Base-by-base conservation (phyloP, 2,888 invertebrate genomes). In the Merodon equestris region DNA sequence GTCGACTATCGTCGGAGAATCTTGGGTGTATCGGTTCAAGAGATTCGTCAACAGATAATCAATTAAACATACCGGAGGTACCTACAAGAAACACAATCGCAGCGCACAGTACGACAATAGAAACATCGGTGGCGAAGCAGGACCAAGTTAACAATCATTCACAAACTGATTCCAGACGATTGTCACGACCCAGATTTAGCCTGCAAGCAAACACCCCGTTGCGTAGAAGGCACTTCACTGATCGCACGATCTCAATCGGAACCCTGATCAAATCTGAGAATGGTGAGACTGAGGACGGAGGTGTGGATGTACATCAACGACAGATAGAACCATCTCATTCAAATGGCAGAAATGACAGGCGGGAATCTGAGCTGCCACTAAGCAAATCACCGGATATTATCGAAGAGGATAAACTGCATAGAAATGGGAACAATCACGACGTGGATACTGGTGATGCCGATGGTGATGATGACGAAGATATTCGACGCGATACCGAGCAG, bases 401-500 rank as follows among this genome's bases (percentile, higher is more conserved):
- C 47, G 81, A 75, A 10, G 44, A 61, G n/a, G 45, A 15, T 5
- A 50, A 54, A 12, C 42, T 60, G 18, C 47, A 58, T 40, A 71
- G n/a, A 3, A 40, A 75, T 13, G 71, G 75, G 14, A 75, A 61
- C 40, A 60, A 81, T 34, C 53, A 61, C 13, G 67, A 73, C 10
- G 82, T 77, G n/a, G 75, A 60, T 36, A 81, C 81, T 13, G 83
- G 77, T 68, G 82, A 82, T 9, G 61, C 13, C 51, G 68, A 64
- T 34, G 82, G 82, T 9, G 64, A 27, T 9, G 74, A 85, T n/a
- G 84, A 84, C 34, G 85, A 86, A 81, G 84, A 83, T 5, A 85
- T 84, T 66, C 86, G 87, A 79, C 85, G 86, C n/a, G 88, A 87
- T 42, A 87, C 88, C 1, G 87, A 86, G 34, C 86, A 87, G 73